These are phyloP conservation scores for Hylomyscus alleni DNA, from an alignment of 2,797 vertebrate genomes.

Conservation along the genomic window DNA sequence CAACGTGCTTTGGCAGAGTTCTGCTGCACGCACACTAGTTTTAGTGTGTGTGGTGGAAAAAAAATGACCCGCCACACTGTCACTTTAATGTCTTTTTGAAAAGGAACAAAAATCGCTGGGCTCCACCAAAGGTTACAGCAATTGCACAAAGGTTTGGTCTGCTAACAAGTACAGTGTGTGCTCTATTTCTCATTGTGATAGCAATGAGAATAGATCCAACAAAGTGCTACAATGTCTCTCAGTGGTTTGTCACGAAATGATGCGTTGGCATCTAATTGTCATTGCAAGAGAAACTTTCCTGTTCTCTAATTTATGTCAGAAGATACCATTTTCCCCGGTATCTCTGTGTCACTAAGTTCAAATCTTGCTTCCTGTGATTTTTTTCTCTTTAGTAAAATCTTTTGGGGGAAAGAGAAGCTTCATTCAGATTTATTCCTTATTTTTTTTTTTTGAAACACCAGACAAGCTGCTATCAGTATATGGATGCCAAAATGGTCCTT, in stretches of 20 bases:
- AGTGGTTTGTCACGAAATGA: constrained; percentile 72
- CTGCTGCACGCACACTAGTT: constrained; percentile 82
- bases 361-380: constrained; percentile 56
- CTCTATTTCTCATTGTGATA: constrained; percentile 75
- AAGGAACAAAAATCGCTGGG: constrained; percentile 82
- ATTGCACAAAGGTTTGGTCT: constrained; percentile 78
- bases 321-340: constrained; percentile 61
- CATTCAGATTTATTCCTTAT: constrained; percentile 73
- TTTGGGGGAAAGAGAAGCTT: constrained; percentile 61
- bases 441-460: constrained; percentile 71
- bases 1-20: constrained; percentile 84
- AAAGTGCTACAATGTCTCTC: constrained; percentile 77
- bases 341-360: constrained; percentile 47
- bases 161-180: constrained; percentile 73
- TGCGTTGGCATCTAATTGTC: constrained; percentile 70
- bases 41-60: constrained; percentile 86
- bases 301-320: constrained; percentile 73
- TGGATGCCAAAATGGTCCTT: constrained; percentile 78
- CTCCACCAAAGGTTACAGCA: constrained; percentile 81
- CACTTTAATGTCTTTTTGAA: constrained; percentile 85
- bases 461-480: constrained; percentile 78
- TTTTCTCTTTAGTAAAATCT: constrained; percentile 62
- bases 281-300: constrained; percentile 74
- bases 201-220: constrained; percentile 65
- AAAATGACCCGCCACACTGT: constrained; percentile 83